Evolutionary conservation across 2,113 vertebrate genomes (phyloP).

Genomic region (Microtus pennsylvanicus): DNA sequence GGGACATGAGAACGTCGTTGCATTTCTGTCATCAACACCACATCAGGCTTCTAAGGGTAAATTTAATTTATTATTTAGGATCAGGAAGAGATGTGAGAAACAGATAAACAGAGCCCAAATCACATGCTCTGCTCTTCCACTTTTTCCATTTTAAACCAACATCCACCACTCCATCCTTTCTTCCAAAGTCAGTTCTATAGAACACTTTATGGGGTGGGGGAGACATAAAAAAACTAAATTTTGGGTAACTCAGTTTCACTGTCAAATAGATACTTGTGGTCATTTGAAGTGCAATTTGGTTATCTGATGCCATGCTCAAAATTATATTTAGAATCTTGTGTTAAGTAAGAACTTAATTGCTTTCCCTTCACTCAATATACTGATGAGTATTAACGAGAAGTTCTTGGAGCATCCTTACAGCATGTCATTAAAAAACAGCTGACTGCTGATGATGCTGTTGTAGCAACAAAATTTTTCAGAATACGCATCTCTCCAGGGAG

Average conservation of each 20-base stretch:
- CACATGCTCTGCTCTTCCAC: neutral
- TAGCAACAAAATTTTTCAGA: slow-evolving; percentile 21
- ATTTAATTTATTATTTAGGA: neutral
- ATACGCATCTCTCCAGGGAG: neutral
- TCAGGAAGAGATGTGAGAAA: neutral
- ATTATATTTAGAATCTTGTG: slow-evolving; percentile 50
- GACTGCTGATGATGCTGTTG: slow-evolving; percentile 1
- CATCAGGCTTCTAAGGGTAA: neutral
- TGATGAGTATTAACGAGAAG: slow-evolving; percentile 61
- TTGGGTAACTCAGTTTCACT: slow-evolving; percentile 2
- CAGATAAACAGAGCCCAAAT: neutral
- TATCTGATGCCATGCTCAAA: neutral
- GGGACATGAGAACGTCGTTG: neutral
- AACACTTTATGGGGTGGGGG: neutral
- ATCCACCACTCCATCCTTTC: neutral
- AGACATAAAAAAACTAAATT: neutral
- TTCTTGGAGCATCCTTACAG: slow-evolving; percentile 21
- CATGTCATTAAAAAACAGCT: slow-evolving; percentile 38
- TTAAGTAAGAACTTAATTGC: slow-evolving; percentile 45
- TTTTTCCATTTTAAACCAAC: neutral
- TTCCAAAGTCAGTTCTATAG: neutral
- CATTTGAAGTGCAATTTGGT: slow-evolving; percentile 47
- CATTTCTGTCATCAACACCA: neutral
- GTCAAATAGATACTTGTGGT: neutral
- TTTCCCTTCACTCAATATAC: slow-evolving; percentile 44